Percentiles rank a stretch among this genome's conserved stretches.
Evolutionary conservation across 2,888 invertebrate genomes (phyloP).

Genomic region (Zele albiditarsus): DNA sequence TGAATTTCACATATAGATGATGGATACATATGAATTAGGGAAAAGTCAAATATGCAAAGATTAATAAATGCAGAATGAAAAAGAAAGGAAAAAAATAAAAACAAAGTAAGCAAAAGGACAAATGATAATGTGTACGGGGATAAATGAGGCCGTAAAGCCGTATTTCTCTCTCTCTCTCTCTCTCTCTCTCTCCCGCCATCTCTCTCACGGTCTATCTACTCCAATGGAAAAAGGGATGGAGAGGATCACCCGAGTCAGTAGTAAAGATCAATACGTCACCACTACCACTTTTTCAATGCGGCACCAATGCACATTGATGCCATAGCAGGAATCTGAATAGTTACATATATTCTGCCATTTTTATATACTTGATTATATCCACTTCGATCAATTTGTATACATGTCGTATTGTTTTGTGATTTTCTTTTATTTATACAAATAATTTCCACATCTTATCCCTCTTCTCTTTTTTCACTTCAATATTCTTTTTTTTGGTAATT

Average conservation of each 20-base stretch:
- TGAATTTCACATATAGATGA: no score
- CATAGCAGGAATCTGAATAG: background rate
- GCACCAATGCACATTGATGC: conserved; percentile 13
- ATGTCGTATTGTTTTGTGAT: background rate
- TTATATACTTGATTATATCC: background rate
- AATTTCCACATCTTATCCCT: background rate
- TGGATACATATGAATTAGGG: background rate
- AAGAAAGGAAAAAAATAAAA: background rate
- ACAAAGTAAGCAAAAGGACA: conserved; percentile 32
- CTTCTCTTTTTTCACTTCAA: background rate
- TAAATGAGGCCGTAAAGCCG: conserved; percentile 38
- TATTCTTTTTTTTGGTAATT: background rate
- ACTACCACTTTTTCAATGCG: conserved; percentile 40
- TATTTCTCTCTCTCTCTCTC: background rate
- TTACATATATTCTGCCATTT: background rate
- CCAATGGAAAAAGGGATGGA: conserved; percentile 29
- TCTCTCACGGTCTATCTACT: background rate
- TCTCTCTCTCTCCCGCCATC: background rate
- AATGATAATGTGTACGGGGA: conserved; percentile 31
- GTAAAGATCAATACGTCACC: conserved; percentile 57
- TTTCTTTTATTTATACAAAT: conserved; percentile 7
- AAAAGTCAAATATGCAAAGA: conserved; percentile 23
- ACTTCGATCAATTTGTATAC: background rate
- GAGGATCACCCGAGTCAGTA: conserved; percentile 55
- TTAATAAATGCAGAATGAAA: conserved; percentile 27